Conservation (phyloP, 2,797 vertebrate genomes). For the Huso huso region DNA sequence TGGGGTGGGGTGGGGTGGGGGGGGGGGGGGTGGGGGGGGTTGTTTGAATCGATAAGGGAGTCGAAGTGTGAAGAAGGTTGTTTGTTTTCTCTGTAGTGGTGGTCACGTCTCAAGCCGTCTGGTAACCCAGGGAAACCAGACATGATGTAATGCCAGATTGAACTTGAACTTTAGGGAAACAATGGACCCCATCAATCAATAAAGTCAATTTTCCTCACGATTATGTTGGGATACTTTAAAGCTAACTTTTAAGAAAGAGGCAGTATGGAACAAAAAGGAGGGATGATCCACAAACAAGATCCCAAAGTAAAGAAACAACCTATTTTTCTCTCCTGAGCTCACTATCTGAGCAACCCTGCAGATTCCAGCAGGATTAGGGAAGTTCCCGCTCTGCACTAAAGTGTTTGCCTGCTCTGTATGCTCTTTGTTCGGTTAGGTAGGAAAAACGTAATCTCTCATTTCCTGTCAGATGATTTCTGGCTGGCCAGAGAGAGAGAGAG, state of each 20-base stretch:
- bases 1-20: conserved; percentile 24
- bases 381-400: conserved; percentile 61
- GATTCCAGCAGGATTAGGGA: conserved; percentile 61
- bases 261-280: conserved; percentile 44
- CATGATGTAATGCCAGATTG: conserved; percentile 83
- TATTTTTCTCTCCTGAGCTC: conserved; percentile 29
- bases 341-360: conserved; percentile 49
- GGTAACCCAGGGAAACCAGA: conserved; percentile 86
- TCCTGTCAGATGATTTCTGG: conserved; percentile 95
- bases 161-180: conserved; percentile 78
- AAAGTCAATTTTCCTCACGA: conserved; percentile 72
- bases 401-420: conserved; percentile 70
- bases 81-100: conserved; percentile 74
- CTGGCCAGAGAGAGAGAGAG: conserved; percentile 51
- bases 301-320: conserved; percentile 50
- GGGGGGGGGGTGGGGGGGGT: conserved; percentile 11
- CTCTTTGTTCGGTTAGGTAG: conserved; percentile 94
- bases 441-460: conserved; percentile 94
- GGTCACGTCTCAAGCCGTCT: conserved; percentile 81
- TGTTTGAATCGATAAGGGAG: conserved; percentile 68
- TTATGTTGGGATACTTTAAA: conserved; percentile 64
- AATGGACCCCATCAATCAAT: conserved; percentile 74
- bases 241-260: conserved; percentile 59
- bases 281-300: conserved; percentile 54
- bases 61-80: conserved; percentile 69